Conservation (phyloP, 2,797 vertebrate species). For the Sebastes paucispinis region DNA sequence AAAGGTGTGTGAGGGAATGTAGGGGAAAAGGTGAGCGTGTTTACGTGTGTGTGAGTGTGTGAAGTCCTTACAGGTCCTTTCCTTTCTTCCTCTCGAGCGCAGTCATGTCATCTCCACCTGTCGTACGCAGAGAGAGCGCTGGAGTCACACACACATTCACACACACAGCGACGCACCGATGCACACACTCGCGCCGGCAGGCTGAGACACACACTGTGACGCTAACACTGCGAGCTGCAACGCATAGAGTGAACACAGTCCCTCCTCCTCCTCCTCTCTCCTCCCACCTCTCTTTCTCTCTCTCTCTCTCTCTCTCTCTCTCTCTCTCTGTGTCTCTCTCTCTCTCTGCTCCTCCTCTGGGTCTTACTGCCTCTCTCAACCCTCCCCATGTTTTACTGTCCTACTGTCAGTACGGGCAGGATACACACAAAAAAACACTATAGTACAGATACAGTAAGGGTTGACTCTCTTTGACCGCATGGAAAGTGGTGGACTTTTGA, state of each 20-base stretch:
- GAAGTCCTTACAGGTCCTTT: constrained; percentile 79
- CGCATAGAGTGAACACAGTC: constrained; percentile 63
- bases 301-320: constrained; percentile 5
- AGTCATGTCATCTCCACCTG: constrained; percentile 82
- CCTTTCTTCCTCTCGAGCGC: constrained; percentile 77
- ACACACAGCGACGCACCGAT: constrained; percentile 45
- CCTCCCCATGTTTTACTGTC: constrained; percentile 25
- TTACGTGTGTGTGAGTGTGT: constrained; percentile 6
- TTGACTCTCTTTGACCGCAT: background rate
- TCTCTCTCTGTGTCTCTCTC: constrained; percentile 7
- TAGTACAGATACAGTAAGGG: background rate
- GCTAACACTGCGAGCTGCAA: constrained; percentile 55
- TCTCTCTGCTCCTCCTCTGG: constrained; percentile 65
- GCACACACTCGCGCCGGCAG: constrained; percentile 61
- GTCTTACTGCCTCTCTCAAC: constrained; percentile 69
- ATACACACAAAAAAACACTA: background rate
- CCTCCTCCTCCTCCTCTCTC: constrained; percentile 60
- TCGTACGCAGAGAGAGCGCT: constrained; percentile 69
- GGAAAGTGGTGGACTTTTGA: background rate
- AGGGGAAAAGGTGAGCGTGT: constrained; percentile 30
- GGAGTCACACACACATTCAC: constrained; percentile 71
- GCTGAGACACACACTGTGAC: constrained; percentile 68
- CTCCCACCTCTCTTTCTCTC: constrained; percentile 23
- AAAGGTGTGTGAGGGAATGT: constrained; percentile 57
- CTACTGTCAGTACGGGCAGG: constrained; percentile 2